A percentile compares a stretch with the other conserved stretches of the same genome.
Evolutionary conservation across 2,113 vertebrate species (phyloP).

Genomic region (Gymnobelideus leadbeateri): DNA sequence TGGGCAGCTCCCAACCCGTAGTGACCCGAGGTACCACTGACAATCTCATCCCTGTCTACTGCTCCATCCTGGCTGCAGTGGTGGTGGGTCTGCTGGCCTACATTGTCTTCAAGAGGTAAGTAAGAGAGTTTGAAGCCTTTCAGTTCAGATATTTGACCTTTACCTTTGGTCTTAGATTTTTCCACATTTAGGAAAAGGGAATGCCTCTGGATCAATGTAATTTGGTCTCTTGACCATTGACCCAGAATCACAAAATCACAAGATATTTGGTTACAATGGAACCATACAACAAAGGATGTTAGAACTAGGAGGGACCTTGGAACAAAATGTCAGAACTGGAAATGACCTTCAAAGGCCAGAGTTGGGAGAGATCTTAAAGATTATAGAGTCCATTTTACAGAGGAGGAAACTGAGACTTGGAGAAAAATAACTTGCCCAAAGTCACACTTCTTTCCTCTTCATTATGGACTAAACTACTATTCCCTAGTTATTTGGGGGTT

Average conservation of each 20-base stretch:
- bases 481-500: background rate
- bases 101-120: conserved; percentile 96
- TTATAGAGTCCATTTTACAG: background rate
- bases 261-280: background rate
- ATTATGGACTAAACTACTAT: background rate
- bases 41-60: conserved; percentile 98
- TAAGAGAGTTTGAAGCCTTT: background rate
- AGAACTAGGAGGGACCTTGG: background rate
- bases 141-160: background rate
- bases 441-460: background rate
- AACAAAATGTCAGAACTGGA: background rate
- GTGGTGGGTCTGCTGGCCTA: conserved; percentile 96
- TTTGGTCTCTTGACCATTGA: background rate
- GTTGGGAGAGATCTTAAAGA: background rate
- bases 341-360: background rate
- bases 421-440: background rate
- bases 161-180: background rate
- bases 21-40: conserved; percentile 88
- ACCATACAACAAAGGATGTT: background rate
- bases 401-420: background rate
- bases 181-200: background rate
- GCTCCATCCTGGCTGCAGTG: conserved; percentile 97
- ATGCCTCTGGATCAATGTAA: background rate
- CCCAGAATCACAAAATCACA: background rate
- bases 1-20: conserved; percentile 90